Conservation (phyloP, 1,140 invertebrate species). For the Maniola jurtina region DNA sequence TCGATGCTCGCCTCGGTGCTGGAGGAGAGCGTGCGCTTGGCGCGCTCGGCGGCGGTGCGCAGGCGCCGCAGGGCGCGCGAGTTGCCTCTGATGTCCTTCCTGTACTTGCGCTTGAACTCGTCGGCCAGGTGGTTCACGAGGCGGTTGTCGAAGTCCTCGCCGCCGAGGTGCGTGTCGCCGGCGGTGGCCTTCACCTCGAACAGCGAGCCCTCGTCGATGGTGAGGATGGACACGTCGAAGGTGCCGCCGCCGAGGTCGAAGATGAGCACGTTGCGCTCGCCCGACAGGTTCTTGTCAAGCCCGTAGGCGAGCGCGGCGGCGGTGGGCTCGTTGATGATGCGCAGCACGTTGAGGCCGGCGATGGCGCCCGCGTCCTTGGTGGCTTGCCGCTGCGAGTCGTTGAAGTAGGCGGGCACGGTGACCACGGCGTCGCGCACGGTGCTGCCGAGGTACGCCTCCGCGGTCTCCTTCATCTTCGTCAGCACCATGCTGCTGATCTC, state of each 20-base stretch:
- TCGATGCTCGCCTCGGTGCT: constrained; percentile 80
- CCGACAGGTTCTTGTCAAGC: constrained; percentile 84
- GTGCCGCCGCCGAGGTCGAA: constrained; percentile 84
- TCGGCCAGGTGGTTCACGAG: constrained; percentile 86
- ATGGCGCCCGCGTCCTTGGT: constrained; percentile 88
- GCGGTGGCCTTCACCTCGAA: constrained; percentile 89
- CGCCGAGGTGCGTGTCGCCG: constrained; percentile 86
- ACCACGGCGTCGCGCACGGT: constrained; percentile 82
- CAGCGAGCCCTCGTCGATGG: constrained; percentile 90
- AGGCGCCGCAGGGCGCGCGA: constrained; percentile 80
- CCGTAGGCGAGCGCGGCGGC: constrained; percentile 88
- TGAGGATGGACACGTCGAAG: constrained; percentile 91
- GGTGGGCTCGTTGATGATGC: constrained; percentile 88
- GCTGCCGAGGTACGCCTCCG: constrained; percentile 85
- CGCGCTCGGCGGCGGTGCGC: constrained; percentile 82
- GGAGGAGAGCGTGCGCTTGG: constrained; percentile 80
- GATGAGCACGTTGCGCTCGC: constrained; percentile 84
- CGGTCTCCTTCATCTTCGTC: constrained; percentile 82
- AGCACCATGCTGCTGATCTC: constrained; percentile 85
- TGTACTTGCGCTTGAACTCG: constrained; percentile 79
- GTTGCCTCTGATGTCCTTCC: constrained; percentile 74
- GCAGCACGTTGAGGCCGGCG: constrained; percentile 83
- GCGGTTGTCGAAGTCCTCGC: constrained; percentile 93
- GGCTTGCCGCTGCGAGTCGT: constrained; percentile 76
- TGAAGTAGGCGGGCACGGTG: constrained; percentile 63